These are phyloP conservation scores for Eupithecia vulgata DNA, from an alignment of 2,888 invertebrate genomes.

Conservation along the genomic window DNA sequence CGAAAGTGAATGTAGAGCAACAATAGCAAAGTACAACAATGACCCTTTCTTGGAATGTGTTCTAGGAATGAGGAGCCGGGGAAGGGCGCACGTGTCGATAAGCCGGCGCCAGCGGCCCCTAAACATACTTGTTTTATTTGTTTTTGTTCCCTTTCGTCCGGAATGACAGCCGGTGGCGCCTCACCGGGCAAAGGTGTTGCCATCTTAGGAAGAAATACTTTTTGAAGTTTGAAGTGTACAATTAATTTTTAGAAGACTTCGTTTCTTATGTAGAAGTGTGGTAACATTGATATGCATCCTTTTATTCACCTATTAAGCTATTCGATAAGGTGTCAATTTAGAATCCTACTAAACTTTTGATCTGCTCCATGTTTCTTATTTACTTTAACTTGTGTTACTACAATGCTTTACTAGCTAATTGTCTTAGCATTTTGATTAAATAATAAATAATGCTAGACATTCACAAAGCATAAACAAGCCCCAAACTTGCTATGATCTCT, in stretches of 20 bases:
- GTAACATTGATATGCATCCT: background rate
- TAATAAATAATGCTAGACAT: background rate
- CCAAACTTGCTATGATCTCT: background rate
- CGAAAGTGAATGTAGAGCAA: slow-evolving; percentile 10
- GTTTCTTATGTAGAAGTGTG: background rate
- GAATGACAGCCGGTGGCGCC: slow-evolving; percentile 62
- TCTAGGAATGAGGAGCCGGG: slow-evolving; percentile 66
- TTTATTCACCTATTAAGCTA: background rate
- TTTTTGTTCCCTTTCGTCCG: slow-evolving; percentile 53
- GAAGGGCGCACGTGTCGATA: slow-evolving; percentile 71
- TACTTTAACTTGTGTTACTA: background rate
- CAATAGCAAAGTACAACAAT: slow-evolving; percentile 29
- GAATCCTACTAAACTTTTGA: background rate
- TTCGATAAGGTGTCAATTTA: background rate
- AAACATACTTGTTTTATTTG: slow-evolving; percentile 44
- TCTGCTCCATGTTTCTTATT: background rate
- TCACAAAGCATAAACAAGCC: background rate
- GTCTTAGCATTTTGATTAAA: background rate
- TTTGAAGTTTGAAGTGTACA: background rate
- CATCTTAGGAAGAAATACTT: slow-evolving; percentile 3
- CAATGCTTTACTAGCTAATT: background rate
- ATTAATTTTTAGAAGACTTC: background rate
- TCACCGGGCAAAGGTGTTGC: slow-evolving; percentile 43
- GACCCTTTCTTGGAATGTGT: slow-evolving; percentile 59
- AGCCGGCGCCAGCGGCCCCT: slow-evolving; percentile 70